phyloP scores from a whole-genome alignment of 1,140 invertebrate genomes.

The Trichomalopsis sarcophagae region DNA sequence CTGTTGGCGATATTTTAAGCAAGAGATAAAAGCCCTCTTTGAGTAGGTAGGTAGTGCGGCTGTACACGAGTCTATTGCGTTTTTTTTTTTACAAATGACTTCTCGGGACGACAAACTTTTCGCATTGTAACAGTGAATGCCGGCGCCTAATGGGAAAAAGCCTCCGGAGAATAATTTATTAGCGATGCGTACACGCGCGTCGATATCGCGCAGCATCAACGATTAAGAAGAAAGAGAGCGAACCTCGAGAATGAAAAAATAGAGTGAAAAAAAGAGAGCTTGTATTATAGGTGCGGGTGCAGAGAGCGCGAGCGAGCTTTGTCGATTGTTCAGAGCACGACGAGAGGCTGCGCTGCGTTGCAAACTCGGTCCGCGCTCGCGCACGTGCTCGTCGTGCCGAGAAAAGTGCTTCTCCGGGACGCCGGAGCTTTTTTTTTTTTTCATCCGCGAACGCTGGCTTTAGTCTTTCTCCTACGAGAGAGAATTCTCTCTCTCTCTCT shows the following conservation, averaged over 20 bases:
- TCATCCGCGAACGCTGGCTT: neutral
- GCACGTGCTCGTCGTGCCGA: constrained; percentile 16
- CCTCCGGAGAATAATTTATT: neutral
- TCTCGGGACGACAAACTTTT: too few relatives aligned
- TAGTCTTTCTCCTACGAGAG: neutral
- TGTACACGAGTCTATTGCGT: too few relatives aligned
- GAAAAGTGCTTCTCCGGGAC: constrained; percentile 16
- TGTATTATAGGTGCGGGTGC: neutral
- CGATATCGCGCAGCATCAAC: neutral
- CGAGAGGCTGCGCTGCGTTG: neutral
- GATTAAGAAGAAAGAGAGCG: neutral
- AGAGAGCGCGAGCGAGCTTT: neutral
- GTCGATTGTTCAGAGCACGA: neutral
- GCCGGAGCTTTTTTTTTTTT: neutral
- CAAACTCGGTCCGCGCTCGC: neutral
- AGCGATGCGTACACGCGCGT: neutral
- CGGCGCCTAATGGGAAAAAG: too few relatives aligned
- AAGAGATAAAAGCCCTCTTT: too few relatives aligned
- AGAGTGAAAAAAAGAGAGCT: neutral
- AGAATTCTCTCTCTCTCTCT: too few relatives aligned
- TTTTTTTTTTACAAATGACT: too few relatives aligned
- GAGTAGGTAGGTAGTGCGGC: too few relatives aligned
- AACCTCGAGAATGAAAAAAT: neutral
- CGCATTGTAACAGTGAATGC: too few relatives aligned
- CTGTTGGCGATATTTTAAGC: too few relatives aligned